These are phyloP conservation scores for Cheilosia grossa DNA, from an alignment of 2,888 invertebrate species.

Conservation along the genomic window DNA sequence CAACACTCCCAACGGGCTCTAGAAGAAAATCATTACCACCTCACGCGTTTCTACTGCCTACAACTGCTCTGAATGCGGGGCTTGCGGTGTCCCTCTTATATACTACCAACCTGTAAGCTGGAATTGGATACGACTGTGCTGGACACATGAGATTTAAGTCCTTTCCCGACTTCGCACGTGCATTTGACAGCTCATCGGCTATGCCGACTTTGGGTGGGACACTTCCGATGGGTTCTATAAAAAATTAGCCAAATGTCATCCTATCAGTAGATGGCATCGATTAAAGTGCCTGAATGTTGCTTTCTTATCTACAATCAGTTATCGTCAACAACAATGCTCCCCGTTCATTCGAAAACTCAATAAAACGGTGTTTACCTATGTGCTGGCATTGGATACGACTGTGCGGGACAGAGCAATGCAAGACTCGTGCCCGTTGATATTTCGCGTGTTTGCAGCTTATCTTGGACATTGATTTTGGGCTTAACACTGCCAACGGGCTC, in stretches of 20 bases:
- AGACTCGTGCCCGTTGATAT: conserved; percentile 84
- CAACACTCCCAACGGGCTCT: conserved; percentile 85
- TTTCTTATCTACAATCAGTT: not conserved
- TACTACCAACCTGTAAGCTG: conserved; percentile 87
- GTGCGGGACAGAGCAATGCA: conserved; percentile 89
- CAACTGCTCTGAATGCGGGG: conserved; percentile 78
- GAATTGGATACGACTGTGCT: conserved; percentile 90
- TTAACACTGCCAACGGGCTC: conserved; percentile 85
- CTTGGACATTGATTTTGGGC: conserved; percentile 89
- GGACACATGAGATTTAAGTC: conserved; percentile 88
- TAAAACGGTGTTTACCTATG: conserved; percentile 85
- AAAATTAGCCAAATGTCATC: not conserved
- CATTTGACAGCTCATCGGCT: conserved; percentile 81
- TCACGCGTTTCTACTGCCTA: not conserved
- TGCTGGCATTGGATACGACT: conserved; percentile 89
- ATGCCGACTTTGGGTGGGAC: conserved; percentile 87
- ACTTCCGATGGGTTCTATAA: conserved; percentile 85
- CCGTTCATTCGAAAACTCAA: conserved; percentile 22
- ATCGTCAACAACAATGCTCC: not conserved
- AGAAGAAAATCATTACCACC: conserved; percentile 42
- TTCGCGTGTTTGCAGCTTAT: conserved; percentile 86
- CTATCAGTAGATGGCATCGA: not conserved
- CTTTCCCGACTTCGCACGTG: conserved; percentile 77
- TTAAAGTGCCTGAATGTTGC: conserved; percentile 60
- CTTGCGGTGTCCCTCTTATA: not conserved